These are phyloP conservation scores for Echinops telfairi DNA, from an alignment of 2,113 vertebrate genomes.

Conservation along the genomic window DNA sequence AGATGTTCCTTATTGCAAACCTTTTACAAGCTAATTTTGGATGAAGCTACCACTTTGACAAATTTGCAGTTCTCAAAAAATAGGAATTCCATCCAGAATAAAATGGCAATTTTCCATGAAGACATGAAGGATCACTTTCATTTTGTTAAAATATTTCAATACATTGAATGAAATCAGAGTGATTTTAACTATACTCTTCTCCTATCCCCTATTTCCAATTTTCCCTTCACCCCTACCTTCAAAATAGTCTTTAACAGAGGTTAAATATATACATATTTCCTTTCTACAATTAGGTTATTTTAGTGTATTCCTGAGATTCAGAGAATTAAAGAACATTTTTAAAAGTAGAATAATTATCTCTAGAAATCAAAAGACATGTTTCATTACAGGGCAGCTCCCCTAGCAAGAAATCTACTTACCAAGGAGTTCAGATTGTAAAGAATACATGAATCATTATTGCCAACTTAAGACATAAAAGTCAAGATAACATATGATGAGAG, in stretches of 20 bases:
- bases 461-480: conserved; percentile 12
- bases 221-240: conserved; percentile 15
- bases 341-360: conserved; percentile 78
- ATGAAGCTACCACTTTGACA: conserved; percentile 71
- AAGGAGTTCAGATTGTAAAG: conserved; percentile 72
- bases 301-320: conserved; percentile 65
- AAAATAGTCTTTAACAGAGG: conserved; percentile 66
- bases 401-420: conserved; percentile 71
- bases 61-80: conserved; percentile 79
- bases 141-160: conserved; percentile 71
- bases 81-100: conserved; percentile 73
- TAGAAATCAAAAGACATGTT: conserved; percentile 72
- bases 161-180: conserved; percentile 39
- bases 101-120: conserved; percentile 69
- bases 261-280: conserved; percentile 70
- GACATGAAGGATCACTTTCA: conserved; percentile 70
- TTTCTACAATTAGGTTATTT: conserved; percentile 66
- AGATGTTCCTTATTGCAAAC: conserved; percentile 65
- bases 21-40: conserved; percentile 80
- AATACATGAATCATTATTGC: conserved; percentile 25
- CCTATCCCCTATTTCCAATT: conserved; percentile 30
- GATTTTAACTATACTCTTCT: conserved; percentile 60
- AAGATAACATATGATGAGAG: conserved; percentile 12
- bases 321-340: conserved; percentile 75
- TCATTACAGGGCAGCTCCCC: conserved; percentile 61